Percentiles rank a stretch among this genome's conserved stretches.
These are phyloP conservation scores for Corvus moneduloides DNA, from an alignment of 2,113 vertebrate species.

Conservation along the genomic window DNA sequence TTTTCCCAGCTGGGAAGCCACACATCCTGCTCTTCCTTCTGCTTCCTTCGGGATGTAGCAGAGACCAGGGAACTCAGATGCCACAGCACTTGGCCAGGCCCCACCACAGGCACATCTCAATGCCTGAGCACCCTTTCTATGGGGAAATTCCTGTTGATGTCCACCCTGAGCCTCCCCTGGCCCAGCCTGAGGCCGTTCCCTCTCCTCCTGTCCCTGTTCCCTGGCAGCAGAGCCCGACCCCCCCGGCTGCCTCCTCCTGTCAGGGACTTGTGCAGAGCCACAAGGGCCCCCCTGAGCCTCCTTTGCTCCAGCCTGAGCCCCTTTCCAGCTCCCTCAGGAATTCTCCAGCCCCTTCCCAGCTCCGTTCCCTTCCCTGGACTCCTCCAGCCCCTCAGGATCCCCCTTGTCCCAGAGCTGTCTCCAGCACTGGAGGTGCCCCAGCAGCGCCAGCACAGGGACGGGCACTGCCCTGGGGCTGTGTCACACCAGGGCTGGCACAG, in stretches of 20 bases:
- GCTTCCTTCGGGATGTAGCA: background rate
- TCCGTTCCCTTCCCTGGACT: background rate
- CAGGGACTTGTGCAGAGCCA: background rate
- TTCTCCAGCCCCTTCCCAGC: background rate
- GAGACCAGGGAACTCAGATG: background rate
- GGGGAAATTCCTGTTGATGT: background rate
- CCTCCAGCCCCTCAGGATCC: background rate
- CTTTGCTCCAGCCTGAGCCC: background rate
- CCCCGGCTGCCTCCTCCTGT: background rate
- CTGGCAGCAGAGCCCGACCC: background rate
- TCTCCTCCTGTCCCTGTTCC: background rate
- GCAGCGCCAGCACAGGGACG: background rate
- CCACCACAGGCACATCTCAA: background rate
- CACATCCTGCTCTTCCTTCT: conserved; percentile 2
- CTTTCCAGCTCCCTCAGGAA: too few species aligned
- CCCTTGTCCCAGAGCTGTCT: background rate
- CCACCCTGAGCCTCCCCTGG: background rate
- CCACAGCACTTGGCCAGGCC: background rate
- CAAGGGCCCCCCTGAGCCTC: background rate
- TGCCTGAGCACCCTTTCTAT: background rate
- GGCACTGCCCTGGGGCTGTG: background rate
- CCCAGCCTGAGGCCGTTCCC: background rate
- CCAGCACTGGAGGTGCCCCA: background rate
- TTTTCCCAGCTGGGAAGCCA: background rate
- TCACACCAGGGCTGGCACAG: background rate